Conservation (phyloP, 2,797 vertebrate genomes). For the Acanthopagrus latus region DNA sequence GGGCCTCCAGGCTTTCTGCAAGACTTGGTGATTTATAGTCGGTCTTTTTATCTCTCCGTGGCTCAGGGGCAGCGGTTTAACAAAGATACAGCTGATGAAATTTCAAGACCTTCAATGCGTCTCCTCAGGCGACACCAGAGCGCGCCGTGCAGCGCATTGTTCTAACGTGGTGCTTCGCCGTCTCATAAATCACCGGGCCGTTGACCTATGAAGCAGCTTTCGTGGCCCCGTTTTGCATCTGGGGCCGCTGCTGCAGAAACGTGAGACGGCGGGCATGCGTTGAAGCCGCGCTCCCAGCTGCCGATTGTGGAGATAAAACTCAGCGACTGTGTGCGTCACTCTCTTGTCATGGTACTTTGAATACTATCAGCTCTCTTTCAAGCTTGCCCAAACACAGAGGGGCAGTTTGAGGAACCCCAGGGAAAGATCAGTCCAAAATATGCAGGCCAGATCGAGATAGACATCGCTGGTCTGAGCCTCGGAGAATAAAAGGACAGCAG, state of each 20-base stretch:
- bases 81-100: constrained; percentile 40
- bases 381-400: constrained; percentile 76
- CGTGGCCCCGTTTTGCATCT: constrained; percentile 42
- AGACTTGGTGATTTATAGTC: constrained; percentile 16
- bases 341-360: constrained; percentile 78
- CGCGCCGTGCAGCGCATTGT: not conserved
- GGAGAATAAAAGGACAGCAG: constrained; percentile 65
- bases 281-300: constrained; percentile 70
- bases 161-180: constrained; percentile 28
- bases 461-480: constrained; percentile 59
- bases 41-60: not conserved
- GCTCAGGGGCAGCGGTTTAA: not conserved
- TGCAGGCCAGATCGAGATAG: constrained; percentile 75
- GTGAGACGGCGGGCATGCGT: constrained; percentile 64
- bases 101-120: constrained; percentile 29
- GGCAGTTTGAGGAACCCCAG: constrained; percentile 70
- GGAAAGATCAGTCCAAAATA: constrained; percentile 74
- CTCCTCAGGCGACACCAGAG: constrained; percentile 34
- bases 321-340: constrained; percentile 79
- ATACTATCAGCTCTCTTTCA: constrained; percentile 82
- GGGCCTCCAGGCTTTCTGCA: constrained; percentile 48
- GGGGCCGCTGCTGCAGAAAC: constrained; percentile 48
- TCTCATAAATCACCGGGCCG: constrained; percentile 58
- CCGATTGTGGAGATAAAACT: constrained; percentile 79
- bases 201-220: constrained; percentile 58